Percentiles rank a stretch among this genome's conserved stretches.
Evolutionary conservation across 2,797 vertebrate species (phyloP).

Genomic region (Gouania willdenowi): DNA sequence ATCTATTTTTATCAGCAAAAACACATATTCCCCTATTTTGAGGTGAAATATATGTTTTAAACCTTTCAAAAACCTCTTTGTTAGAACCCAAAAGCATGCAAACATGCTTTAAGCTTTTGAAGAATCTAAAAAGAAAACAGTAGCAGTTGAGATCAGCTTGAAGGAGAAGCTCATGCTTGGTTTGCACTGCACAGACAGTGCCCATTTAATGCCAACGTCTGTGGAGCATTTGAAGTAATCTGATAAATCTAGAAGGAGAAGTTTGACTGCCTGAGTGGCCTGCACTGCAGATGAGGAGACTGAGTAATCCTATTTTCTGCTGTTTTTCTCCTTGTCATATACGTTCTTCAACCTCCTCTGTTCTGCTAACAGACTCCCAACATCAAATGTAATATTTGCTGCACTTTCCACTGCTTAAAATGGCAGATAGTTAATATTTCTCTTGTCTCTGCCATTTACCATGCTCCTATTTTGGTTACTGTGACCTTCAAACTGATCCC

Average conservation of each 20-base stretch:
- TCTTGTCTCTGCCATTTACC: no score
- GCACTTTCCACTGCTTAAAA: no score
- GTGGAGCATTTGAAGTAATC: constrained; percentile 53
- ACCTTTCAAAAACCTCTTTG: no score
- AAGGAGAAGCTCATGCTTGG: constrained; percentile 32
- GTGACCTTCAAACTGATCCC: no score
- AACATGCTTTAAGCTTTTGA: no score
- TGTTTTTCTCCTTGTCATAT: constrained; percentile 54
- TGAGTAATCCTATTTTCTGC: constrained; percentile 71
- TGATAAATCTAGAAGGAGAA: constrained; percentile 48
- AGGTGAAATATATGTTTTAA: no score
- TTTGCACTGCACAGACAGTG: constrained; percentile 39
- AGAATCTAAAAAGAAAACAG: constrained; percentile 3
- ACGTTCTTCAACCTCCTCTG: constrained; percentile 38
- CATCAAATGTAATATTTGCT: no score
- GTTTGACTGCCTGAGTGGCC: constrained; percentile 44
- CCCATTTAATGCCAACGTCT: constrained; percentile 31
- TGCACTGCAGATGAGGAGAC: constrained; percentile 36
- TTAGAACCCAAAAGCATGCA: no score
- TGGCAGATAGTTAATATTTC: no score
- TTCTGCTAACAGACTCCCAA: no score
- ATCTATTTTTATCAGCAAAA: constrained; percentile 17
- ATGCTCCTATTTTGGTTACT: no score
- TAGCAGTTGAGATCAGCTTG: constrained; percentile 17
- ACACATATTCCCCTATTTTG: neutral